Conservation (phyloP, 2,797 vertebrate species). For the Microhierax caerulescens region DNA sequence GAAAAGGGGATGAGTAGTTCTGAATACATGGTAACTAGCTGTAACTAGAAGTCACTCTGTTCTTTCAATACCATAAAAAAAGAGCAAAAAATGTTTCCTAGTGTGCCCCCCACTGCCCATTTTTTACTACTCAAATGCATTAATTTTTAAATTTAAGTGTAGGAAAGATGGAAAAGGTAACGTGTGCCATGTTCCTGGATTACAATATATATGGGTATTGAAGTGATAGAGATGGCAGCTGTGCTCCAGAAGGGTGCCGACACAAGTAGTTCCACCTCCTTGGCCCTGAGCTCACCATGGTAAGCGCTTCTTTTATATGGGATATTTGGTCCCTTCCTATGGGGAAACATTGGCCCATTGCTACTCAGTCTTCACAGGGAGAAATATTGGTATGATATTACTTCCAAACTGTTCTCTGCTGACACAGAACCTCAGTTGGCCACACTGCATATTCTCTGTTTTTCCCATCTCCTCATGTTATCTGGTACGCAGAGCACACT, state of each 20-base stretch:
- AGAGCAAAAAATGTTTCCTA: background rate
- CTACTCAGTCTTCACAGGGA: background rate
- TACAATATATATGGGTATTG: background rate
- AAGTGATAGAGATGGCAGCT: background rate
- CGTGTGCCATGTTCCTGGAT: background rate
- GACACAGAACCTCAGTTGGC: background rate
- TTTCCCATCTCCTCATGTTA: background rate
- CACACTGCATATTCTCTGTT: background rate
- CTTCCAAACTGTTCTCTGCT: background rate
- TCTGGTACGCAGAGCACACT: background rate
- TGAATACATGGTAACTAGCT: background rate
- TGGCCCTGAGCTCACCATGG: background rate
- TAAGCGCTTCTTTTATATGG: rapidly evolving
- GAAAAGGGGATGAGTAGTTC: background rate
- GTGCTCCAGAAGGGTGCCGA: background rate
- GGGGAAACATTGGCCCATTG: background rate
- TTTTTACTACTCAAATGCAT: background rate
- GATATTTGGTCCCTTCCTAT: background rate
- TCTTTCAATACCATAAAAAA: background rate
- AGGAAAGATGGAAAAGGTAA: background rate
- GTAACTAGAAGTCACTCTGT: background rate
- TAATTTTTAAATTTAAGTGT: background rate
- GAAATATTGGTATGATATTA: background rate
- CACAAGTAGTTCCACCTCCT: background rate
- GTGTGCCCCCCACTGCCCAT: background rate